Evolutionary conservation across 2,888 invertebrate genomes (phyloP).

Genomic region (Alloplasta piceator): DNA sequence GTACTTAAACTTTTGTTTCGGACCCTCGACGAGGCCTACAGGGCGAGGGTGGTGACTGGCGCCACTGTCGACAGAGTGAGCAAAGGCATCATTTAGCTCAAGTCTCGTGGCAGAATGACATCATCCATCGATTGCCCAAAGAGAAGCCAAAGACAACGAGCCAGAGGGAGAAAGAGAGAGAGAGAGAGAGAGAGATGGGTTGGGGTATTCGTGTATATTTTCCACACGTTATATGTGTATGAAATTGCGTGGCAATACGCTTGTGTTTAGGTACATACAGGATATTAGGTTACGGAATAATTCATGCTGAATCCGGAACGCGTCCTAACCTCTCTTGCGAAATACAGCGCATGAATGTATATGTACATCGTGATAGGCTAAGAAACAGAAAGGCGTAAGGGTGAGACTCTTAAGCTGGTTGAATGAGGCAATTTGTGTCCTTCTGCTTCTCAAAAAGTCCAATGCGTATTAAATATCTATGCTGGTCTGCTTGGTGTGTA

Average conservation of each 20-base stretch:
- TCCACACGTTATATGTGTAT: constrained; percentile 2
- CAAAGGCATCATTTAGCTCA: constrained; percentile 50
- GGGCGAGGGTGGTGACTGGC: constrained; percentile 34
- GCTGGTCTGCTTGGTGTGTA: no score
- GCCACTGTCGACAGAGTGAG: constrained; percentile 45
- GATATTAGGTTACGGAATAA: constrained; percentile 74
- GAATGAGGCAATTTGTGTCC: no score
- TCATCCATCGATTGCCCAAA: constrained; percentile 44
- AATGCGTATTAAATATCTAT: no score
- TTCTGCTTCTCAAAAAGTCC: no score
- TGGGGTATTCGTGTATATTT: constrained; percentile 23
- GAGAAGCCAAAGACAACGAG: constrained; percentile 21
- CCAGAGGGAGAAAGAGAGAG: constrained; percentile 7
- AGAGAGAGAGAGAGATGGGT: constrained; percentile 4
- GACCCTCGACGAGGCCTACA: constrained; percentile 30
- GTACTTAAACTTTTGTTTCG: constrained; percentile 26
- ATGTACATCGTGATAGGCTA: no score
- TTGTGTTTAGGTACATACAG: constrained; percentile 38
- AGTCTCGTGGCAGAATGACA: constrained; percentile 53
- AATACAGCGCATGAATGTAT: not conserved
- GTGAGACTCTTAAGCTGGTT: no score
- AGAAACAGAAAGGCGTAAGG: no score
- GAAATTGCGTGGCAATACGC: not conserved
- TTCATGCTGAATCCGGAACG: constrained; percentile 64
- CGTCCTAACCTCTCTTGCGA: not conserved